These are phyloP conservation scores for Daktulosphaira vitifoliae DNA, from an alignment of 1,140 invertebrate genomes.

Conservation along the genomic window DNA sequence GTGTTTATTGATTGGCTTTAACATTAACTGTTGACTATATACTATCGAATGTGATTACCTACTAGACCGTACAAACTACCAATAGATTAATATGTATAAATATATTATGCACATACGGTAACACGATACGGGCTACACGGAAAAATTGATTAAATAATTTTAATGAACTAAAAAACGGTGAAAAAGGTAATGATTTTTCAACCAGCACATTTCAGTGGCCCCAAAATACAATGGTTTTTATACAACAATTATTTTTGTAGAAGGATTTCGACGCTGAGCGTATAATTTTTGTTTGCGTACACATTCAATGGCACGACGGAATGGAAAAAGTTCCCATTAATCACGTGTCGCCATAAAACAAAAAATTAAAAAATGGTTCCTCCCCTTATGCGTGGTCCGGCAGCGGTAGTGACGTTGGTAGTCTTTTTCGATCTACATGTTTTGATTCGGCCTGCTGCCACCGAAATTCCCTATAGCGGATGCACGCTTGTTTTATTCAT, in stretches of 20 bases:
- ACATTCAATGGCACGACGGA: background rate
- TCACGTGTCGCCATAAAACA: constrained; percentile 32
- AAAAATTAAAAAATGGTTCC: constrained; percentile 31
- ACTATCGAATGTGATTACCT: background rate
- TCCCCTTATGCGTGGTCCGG: constrained; percentile 1
- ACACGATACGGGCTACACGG: background rate
- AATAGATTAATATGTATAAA: background rate
- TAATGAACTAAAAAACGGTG: background rate
- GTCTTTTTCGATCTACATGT: constrained; percentile 4
- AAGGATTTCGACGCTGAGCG: constrained; percentile 20
- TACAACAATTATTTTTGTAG: background rate
- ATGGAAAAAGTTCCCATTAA: constrained; percentile 31
- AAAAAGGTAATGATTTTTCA: constrained; percentile 7
- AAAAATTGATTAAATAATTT: constrained; percentile 28
- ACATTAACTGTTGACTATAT: constrained; percentile 8
- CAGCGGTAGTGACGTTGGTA: constrained; percentile 20
- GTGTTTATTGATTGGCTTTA: constrained; percentile 30
- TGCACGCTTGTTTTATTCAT: constrained; percentile 26
- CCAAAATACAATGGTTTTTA: background rate
- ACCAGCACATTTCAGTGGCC: background rate
- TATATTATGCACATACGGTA: no score
- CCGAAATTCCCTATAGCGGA: constrained; percentile 28
- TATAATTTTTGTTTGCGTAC: constrained; percentile 15
- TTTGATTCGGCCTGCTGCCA: constrained; percentile 18
- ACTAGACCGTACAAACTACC: constrained; percentile 23